These are phyloP conservation scores for Acleris sparsana DNA, from an alignment of 2,888 invertebrate species.

Conservation along the genomic window DNA sequence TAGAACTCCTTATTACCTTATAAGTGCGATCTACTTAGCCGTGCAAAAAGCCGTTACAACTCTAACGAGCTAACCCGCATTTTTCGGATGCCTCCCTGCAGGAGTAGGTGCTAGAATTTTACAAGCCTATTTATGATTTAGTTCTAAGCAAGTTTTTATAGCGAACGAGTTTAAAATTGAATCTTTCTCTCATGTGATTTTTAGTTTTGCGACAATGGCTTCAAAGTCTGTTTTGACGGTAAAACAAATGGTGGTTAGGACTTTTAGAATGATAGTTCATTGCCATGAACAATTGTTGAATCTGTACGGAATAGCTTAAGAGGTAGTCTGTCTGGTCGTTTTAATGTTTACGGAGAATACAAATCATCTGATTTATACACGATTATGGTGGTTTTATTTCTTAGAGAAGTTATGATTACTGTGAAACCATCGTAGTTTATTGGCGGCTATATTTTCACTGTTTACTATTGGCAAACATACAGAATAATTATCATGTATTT, in stretches of 20 bases:
- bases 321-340: constrained; percentile 5
- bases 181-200: background rate
- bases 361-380: constrained; percentile 12
- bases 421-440: no score
- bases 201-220: background rate
- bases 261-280: background rate
- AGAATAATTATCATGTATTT: no score
- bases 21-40: constrained; percentile 21
- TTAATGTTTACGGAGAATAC: constrained; percentile 25
- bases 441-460: no score
- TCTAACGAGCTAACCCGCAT: constrained; percentile 29
- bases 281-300: constrained; percentile 7
- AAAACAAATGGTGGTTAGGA: background rate
- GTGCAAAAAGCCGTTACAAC: constrained; percentile 31
- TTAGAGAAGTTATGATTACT: no score
- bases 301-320: constrained; percentile 22
- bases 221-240: constrained; percentile 10
- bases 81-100: constrained; percentile 19
- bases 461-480: no score
- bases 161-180: background rate
- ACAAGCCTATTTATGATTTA: constrained; percentile 24
- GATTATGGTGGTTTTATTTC: background rate
- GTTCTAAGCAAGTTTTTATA: constrained; percentile 6
- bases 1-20: constrained; percentile 33
- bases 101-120: constrained; percentile 24